Conservation (phyloP, 1,140 invertebrate species). For the Vanessa atalanta region DNA sequence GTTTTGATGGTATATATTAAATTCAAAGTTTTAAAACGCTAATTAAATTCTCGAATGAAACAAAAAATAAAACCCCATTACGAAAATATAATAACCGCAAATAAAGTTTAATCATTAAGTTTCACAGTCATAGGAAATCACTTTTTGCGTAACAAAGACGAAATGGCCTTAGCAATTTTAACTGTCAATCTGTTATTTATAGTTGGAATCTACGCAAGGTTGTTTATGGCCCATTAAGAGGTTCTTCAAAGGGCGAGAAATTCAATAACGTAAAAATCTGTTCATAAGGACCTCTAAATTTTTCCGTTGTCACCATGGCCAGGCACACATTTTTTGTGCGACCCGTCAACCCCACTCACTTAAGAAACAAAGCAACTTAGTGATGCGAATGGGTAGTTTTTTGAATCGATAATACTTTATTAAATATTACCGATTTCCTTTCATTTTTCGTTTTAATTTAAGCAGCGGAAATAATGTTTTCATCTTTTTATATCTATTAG, state of each 20-base stretch:
- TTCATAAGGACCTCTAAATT: slow-evolving; percentile 55
- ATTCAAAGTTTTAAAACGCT: background rate
- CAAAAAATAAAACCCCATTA: slow-evolving; percentile 7
- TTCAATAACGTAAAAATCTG: slow-evolving; percentile 65
- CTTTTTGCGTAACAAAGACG: slow-evolving; percentile 29
- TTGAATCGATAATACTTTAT: no score
- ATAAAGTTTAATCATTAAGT: slow-evolving; percentile 9
- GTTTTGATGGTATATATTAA: background rate
- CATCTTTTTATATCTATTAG: no score
- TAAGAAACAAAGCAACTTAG: slow-evolving; percentile 65
- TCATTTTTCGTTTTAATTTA: no score
- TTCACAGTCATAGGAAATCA: slow-evolving; percentile 4
- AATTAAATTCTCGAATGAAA: background rate
- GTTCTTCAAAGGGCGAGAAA: slow-evolving; percentile 57
- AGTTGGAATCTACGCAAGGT: slow-evolving; percentile 39
- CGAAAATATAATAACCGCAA: background rate
- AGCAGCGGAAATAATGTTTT: no score
- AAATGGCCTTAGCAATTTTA: slow-evolving; percentile 33
- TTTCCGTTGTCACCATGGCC: slow-evolving; percentile 63
- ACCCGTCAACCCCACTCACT: slow-evolving; percentile 66
- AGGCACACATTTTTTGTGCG: slow-evolving; percentile 63
- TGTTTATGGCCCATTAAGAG: slow-evolving; percentile 65
- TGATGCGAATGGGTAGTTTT: slow-evolving; percentile 38
- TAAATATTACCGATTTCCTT: no score
- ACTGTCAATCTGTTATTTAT: slow-evolving; percentile 64